Evolutionary conservation across 2,888 invertebrate species (phyloP), one percentile per base, ranked within the genome.

Genomic region (Stratiomys singularior): DNA sequence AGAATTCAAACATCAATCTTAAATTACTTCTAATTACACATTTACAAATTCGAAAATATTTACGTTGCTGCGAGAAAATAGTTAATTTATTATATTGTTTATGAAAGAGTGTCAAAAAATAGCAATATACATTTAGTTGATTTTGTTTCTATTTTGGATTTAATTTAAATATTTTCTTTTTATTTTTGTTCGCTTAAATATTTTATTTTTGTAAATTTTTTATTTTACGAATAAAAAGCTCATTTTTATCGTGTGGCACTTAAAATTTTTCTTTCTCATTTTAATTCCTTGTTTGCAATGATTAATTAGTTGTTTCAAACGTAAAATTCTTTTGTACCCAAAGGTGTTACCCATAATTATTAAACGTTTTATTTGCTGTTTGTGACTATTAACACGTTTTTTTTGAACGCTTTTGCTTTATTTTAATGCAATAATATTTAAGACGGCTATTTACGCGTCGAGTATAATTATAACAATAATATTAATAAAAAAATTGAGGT

Each of bases 401-500:
- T 28, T 56, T 13, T 9, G 25, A 13, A 30, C 2, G 2, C 18
- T 30, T 27, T 71, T 37, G 3, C 37, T 5, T 37, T 37, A 3
- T 37, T 37, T 37, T 56, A 72, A 47, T 28, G 60, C 52, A 63
- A 58, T 58, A 47, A 27, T 28, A 58, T 72, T 47, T 58, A 37
- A 5, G 37, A 37, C 37, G 21, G 28, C 30, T 30, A 4, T 72
- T 72, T 15, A 18, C 21, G 37, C 44, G 27, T 60, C 58, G 56
- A 67, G 67, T 21, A n/a, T n/a, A n/a, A n/a, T n/a, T 60, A 44
- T 69, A 69, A 56, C 46, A 37, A 52, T 77, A 76, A 69, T 47
- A 82, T 78, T 82, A 83, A 80, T 64, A 82, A 83, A 82, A 77
- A 78, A 56, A 79, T 78, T 80, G 80, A 79, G 80, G 79, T 80